Conservation (phyloP, 2,113 vertebrate genomes). For the Chlamydotis undulata region DNA sequence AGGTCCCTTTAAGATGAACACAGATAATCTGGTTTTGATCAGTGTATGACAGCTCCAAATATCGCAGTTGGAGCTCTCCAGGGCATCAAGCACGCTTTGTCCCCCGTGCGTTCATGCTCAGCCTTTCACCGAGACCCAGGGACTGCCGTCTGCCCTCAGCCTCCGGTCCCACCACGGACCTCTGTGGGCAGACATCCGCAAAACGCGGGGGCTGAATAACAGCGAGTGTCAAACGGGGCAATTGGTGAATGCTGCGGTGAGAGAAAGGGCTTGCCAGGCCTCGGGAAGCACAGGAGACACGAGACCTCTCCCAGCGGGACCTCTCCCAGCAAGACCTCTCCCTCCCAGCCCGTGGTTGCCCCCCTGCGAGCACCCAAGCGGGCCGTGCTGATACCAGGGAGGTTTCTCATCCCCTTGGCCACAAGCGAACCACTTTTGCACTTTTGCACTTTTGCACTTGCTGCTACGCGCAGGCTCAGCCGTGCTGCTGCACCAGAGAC, state of each 20-base stretch:
- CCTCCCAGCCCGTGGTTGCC: neutral
- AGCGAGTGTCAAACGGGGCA: neutral
- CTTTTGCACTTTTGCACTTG: too few species aligned
- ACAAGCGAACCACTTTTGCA: neutral
- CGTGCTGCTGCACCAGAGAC: neutral
- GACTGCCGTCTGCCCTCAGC: neutral
- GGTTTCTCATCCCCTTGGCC: neutral
- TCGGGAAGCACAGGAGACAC: neutral
- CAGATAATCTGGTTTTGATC: neutral
- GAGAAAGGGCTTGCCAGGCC: neutral
- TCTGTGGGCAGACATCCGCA: neutral
- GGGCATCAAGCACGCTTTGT: neutral
- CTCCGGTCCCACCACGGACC: neutral
- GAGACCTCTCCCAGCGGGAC: neutral
- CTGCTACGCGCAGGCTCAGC: neutral
- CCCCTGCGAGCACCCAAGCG: neutral
- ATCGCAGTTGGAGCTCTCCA: neutral
- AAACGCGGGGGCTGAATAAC: fast-evolving
- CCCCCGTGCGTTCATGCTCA: neutral
- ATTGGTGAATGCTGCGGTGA: fast-evolving
- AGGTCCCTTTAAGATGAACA: neutral
- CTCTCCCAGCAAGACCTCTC: neutral
- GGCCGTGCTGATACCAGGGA: neutral
- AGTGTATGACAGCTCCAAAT: neutral
- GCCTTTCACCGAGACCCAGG: fast-evolving